phyloP scores from a whole-genome alignment of 2,888 invertebrate genomes.

The Aleiodes testaceus region DNA sequence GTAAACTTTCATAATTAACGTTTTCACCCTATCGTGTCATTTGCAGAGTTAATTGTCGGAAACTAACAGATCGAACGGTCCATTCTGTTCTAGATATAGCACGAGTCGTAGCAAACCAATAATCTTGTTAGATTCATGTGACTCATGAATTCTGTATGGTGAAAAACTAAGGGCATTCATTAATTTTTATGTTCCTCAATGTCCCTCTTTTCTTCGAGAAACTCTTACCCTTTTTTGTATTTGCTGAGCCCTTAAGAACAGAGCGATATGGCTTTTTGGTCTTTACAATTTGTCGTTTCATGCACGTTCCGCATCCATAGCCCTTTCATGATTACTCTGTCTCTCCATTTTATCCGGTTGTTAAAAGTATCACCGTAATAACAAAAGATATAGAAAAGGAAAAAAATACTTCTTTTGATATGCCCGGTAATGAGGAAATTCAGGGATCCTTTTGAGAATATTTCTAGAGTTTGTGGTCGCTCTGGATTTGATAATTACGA shows the following conservation, averaged over 20 bases:
- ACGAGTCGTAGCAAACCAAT: not conserved
- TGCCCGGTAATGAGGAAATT: conserved; percentile 67
- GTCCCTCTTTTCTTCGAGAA: not conserved
- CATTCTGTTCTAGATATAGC: not conserved
- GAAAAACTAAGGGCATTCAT: conserved; percentile 10
- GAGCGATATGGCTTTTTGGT: conserved; percentile 32
- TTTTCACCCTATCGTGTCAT: conserved; percentile 27
- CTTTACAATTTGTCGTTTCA: conserved; percentile 55
- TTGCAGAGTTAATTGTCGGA: conserved; percentile 21
- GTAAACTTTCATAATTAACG: conserved; percentile 69
- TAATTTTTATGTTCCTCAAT: conserved; percentile 20
- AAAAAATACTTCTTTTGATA: conserved; percentile 57
- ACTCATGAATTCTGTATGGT: conserved; percentile 1
- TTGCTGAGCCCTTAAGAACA: conserved; percentile 4
- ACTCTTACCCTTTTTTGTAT: not conserved
- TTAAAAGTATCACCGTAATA: conserved; percentile 40
- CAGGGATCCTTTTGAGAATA: conserved; percentile 69
- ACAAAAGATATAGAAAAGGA: conserved; percentile 43
- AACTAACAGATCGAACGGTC: conserved; percentile 18
- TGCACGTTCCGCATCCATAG: conserved; percentile 14
- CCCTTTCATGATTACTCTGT: conserved; percentile 12
- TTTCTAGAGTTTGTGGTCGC: conserved; percentile 57
- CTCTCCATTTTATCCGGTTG: conserved; percentile 40
- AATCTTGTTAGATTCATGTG: conserved; percentile 25
- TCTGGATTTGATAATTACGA: conserved; percentile 71